Percentiles rank a stretch among this genome's conserved stretches.
phyloP scores from a whole-genome alignment of 2,797 vertebrate species.

The Schizopygopsis pylzovi region DNA sequence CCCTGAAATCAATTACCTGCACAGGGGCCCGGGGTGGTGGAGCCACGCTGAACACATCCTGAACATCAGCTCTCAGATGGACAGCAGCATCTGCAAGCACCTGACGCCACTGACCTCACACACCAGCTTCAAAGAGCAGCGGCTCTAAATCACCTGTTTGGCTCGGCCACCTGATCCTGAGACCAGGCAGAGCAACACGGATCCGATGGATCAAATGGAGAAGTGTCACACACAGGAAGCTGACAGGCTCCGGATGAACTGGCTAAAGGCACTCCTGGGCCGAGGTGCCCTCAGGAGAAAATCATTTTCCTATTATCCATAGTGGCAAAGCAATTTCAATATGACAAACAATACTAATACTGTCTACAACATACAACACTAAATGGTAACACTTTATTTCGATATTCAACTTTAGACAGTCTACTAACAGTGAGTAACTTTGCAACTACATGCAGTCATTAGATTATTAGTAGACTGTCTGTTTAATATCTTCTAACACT shows the following conservation, averaged over 20 bases:
- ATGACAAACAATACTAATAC: neutral
- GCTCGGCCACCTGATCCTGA: constrained; percentile 62
- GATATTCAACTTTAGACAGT: no score
- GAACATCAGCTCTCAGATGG: constrained; percentile 77
- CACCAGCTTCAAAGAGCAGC: constrained; percentile 79
- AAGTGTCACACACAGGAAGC: constrained; percentile 80
- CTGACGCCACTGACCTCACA: constrained; percentile 73
- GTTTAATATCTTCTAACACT: no score
- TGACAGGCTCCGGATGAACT: constrained; percentile 23
- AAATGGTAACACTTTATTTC: neutral
- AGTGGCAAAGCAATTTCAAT: neutral
- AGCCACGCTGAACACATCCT: constrained; percentile 79
- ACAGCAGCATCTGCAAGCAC: constrained; percentile 88
- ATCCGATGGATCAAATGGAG: constrained; percentile 68
- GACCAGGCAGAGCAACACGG: constrained; percentile 28
- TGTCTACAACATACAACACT: neutral
- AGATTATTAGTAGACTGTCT: no score
- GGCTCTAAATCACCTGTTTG: constrained; percentile 77
- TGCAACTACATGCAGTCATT: no score
- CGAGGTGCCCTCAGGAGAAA: neutral
- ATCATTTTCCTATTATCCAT: neutral
- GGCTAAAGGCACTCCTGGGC: neutral
- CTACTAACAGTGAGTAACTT: no score
- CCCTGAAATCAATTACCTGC: constrained; percentile 90
- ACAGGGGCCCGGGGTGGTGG: constrained; percentile 70